Percentiles rank a stretch among this genome's conserved stretches.
These are phyloP conservation scores for Aegotheles bennettii DNA, from an alignment of 2,113 vertebrate genomes.

Conservation along the genomic window DNA sequence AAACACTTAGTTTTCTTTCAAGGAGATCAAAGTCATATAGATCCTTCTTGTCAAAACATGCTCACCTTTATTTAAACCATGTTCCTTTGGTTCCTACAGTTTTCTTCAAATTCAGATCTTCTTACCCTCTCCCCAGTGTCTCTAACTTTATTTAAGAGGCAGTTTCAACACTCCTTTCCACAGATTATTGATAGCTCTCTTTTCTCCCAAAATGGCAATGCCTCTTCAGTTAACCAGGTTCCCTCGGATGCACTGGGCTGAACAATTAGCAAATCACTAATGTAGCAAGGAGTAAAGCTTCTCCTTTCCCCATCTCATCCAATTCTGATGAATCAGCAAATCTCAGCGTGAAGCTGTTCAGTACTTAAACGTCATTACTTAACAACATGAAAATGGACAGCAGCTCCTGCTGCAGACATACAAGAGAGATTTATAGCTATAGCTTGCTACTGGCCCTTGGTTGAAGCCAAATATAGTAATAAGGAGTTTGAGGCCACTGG, in stretches of 20 bases:
- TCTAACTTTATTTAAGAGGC: background rate
- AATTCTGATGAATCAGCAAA: background rate
- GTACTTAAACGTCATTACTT: background rate
- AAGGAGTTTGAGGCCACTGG: background rate
- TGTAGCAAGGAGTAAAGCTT: background rate
- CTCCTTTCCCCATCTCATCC: background rate
- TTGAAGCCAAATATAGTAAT: background rate
- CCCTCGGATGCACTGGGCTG: background rate
- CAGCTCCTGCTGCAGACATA: background rate
- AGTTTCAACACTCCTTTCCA: background rate
- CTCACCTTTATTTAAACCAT: background rate
- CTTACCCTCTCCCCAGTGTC: background rate
- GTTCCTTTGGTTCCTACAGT: conserved; percentile 14
- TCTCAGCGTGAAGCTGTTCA: background rate
- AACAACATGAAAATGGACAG: background rate
- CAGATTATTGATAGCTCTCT: background rate
- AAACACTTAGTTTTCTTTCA: background rate
- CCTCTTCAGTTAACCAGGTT: background rate
- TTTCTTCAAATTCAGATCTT: background rate
- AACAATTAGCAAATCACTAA: background rate
- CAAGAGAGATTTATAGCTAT: background rate
- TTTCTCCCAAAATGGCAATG: background rate
- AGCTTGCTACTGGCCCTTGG: background rate
- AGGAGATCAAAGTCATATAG: background rate
- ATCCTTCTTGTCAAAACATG: background rate